Evolutionary conservation across 2,888 invertebrate species (phyloP).

Genomic region (Drosophila robusta): DNA sequence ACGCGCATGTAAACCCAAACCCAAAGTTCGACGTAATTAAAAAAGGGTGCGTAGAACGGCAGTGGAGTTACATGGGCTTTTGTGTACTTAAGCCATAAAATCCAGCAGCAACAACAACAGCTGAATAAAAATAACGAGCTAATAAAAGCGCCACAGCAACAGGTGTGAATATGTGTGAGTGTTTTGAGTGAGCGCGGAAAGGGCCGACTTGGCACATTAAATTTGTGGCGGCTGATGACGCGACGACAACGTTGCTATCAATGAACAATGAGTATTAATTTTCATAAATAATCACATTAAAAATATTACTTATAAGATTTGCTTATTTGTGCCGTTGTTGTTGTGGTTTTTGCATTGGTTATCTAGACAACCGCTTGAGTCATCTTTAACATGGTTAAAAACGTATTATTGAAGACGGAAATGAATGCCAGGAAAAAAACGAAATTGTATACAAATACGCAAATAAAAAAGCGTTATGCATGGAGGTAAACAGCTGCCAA

Average conservation of each 20-base stretch:
- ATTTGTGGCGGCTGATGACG: conserved; percentile 65
- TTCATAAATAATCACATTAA: conserved; percentile 77
- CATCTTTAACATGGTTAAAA: conserved; percentile 78
- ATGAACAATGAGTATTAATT: conserved; percentile 79
- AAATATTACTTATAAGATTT: conserved; percentile 59
- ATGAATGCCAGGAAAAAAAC: conserved; percentile 68
- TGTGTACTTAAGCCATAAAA: conserved; percentile 51
- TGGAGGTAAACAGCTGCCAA: conserved; percentile 66
- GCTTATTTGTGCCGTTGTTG: conserved; percentile 32
- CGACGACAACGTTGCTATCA: conserved; percentile 63
- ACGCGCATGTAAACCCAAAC: conserved; percentile 38
- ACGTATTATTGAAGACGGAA: conserved; percentile 82
- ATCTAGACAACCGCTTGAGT: conserved; percentile 74
- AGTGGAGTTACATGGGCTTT: conserved; percentile 30
- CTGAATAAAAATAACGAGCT: conserved; percentile 70
- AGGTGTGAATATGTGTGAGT: conserved; percentile 48
- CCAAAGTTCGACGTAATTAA: conserved; percentile 65
- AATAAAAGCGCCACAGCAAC: conserved; percentile 67
- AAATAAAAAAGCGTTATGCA: conserved; percentile 62
- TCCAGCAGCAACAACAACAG: conserved; percentile 14
- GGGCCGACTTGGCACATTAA: conserved; percentile 50
- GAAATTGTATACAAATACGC: conserved; percentile 56
- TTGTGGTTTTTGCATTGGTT: conserved; percentile 55
- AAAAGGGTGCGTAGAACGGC: conserved; percentile 67
- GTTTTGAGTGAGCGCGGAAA: conserved; percentile 32